phyloP scores from a whole-genome alignment of 2,797 vertebrate genomes.

The Novumbra hubbsi region DNA sequence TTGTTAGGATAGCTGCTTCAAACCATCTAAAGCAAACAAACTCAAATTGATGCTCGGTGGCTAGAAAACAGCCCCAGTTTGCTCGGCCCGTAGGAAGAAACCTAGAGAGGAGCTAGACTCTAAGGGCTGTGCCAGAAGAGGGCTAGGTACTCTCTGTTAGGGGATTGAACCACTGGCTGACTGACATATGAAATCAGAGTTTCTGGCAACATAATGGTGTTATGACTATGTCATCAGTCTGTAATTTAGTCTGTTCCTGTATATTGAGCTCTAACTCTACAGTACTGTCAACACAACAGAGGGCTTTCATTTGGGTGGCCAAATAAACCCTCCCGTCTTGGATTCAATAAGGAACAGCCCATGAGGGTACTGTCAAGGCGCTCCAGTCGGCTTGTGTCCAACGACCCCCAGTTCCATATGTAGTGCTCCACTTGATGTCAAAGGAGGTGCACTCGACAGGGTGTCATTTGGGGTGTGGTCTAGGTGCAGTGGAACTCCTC shows the following conservation, averaged over 20 bases:
- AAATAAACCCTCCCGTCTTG: not conserved
- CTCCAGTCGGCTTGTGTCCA: not conserved
- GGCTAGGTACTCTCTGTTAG: not conserved
- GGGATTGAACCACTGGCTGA: not conserved
- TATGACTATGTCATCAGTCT: not conserved
- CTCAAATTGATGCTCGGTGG: no score
- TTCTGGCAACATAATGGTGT: not conserved
- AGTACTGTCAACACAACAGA: not conserved
- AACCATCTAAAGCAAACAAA: no score
- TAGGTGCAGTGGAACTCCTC: not conserved
- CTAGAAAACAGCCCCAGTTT: no score
- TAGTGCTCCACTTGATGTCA: not conserved
- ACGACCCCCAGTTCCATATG: not conserved
- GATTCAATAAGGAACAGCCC: slow-evolving; percentile 7
- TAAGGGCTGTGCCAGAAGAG: no score
- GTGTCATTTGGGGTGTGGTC: not conserved
- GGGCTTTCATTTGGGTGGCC: not conserved
- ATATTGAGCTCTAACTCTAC: not conserved
- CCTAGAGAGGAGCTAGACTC: no score
- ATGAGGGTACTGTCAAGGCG: slow-evolving; percentile 5
- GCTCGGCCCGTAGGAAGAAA: no score
- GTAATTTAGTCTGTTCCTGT: not conserved
- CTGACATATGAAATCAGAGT: not conserved
- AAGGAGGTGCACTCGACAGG: not conserved
- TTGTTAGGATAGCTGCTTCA: no score